Base-by-base conservation (phyloP, 2,888 invertebrate species). In the Drosophila mimica region DNA sequence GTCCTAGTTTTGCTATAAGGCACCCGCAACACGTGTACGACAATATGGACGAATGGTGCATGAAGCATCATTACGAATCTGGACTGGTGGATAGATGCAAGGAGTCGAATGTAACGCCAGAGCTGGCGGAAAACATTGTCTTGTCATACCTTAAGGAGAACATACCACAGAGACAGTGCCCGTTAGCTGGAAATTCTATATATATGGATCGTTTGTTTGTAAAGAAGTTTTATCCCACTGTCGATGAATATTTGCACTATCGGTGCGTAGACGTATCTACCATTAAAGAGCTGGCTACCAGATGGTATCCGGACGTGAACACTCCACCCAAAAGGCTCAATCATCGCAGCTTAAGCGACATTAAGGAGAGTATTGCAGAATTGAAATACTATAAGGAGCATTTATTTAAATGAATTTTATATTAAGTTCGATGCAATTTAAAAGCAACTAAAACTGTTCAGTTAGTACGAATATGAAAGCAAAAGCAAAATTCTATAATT, bases 191-290 rank as follows among this genome's bases (percentile, higher is more conserved):
- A 0, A 99, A 97, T 93, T 95, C 97, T 61, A 95, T 99, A 5
- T 97, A 97, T 85, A 95, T 96, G 95, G 99, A 99, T 92, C 94
- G 97, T 75, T 80, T 96, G 60, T 99, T 99, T 93, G 91, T 99
- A 31, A 91, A 93, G 15, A 96, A 96, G 93, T 95, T 96, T 91
- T 97, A 99, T 97, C 98, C 94, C 82, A 13, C 13, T 51, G 93
- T 99, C 8, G 92, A 96, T 90, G 91, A 95, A 1, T 97, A 98
- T 92, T 93, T 99, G 78, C 98, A 99, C 92, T 98, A 99, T 93
- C 95, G 99, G 84, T 96, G 98, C 52, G 95, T 99, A 75, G 99
- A 99, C 94, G 98, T 99, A 3, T 97, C 97, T 40, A 95, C 97
- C 0, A 93, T 99, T 25, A 99, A 98, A 92, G 98, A 99, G 93